Base-by-base conservation (phyloP, 1,140 invertebrate species). In the Pachypeltis micranthus region DNA sequence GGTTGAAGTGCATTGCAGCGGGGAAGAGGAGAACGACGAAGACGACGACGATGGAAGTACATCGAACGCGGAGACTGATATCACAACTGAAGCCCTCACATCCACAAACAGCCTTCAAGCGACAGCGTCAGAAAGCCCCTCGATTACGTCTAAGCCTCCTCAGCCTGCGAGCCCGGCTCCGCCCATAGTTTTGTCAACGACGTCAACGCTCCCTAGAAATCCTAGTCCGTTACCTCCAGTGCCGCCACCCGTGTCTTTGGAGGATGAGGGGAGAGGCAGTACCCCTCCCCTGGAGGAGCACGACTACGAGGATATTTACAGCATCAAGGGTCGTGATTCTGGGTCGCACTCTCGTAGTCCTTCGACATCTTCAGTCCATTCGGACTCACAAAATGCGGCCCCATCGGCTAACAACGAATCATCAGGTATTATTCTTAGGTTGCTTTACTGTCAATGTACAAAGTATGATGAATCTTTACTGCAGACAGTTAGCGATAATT, bases 281-380 rank as follows among this genome's bases (percentile, higher is more conserved):
- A 56, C 54, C 1, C 21, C 25, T 21, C 31, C 31, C 12, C 75
- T 75, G 47, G 78, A 79, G 1, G 83, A 86, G 63, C 82, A 86
- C 63, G 85, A 86, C 68, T 87, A 87, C 68, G 85, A 87, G 72
- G 85, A 87, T 63, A 86, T 87, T 44, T 86, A 86, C 70, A 68
- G 83, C 67, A 78, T 85, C 10, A 75, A 81, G 27, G 62, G 74
- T 34, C 69, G 75, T 34, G 83, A 86, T 71, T 84, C 82, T n/a
- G 83, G 83, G 47, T 83, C 82, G 44, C 83, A 85, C 74, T 84
- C 82, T 65, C 76, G 84, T 10, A 31, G 25, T 81, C 81, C 4
- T 79, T 80, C 56, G 82, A 56, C 26, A 25, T 56, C 54, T 1
- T 56, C 54, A 1, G 54, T 21, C 1, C 54, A 56, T 2, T 56